phyloP scores from a whole-genome alignment of 1,140 invertebrate species.

The Drosophila auraria region DNA sequence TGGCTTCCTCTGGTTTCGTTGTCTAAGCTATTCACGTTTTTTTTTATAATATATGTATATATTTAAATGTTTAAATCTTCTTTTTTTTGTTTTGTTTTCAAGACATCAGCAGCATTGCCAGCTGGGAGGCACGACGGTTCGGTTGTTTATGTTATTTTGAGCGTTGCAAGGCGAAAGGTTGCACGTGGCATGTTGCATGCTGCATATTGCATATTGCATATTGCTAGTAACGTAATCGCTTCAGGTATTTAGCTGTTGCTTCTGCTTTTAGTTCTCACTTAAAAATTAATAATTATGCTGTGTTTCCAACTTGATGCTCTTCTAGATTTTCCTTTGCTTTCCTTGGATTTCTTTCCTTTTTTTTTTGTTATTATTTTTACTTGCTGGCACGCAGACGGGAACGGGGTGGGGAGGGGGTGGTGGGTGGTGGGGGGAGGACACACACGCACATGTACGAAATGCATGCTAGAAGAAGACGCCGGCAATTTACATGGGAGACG shows the following conservation, averaged over 20 bases:
- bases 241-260: constrained; percentile 22
- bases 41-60: constrained; percentile 24
- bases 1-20: constrained; percentile 18
- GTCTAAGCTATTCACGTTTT: constrained; percentile 36
- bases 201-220: constrained; percentile 11
- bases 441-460: constrained; percentile 58
- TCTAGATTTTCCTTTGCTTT: constrained; percentile 15
- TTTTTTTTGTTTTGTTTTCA: constrained; percentile 15
- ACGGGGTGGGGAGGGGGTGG: background rate
- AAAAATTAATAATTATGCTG: constrained; percentile 42
- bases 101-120: constrained; percentile 42
- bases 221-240: constrained; percentile 16
- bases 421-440: constrained; percentile 6
- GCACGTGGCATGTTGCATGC: constrained; percentile 7
- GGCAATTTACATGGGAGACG: constrained; percentile 67
- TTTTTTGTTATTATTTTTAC: constrained; percentile 10
- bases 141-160: constrained; percentile 30
- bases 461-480: constrained; percentile 76
- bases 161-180: constrained; percentile 22
- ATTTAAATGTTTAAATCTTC: constrained; percentile 17
- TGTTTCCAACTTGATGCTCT: constrained; percentile 16
- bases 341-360: constrained; percentile 3
- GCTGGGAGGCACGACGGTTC: constrained; percentile 44
- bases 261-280: constrained; percentile 29
- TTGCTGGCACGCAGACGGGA: background rate